Conservation (phyloP, 2,888 invertebrate genomes). For the Heliconius ismenius region DNA sequence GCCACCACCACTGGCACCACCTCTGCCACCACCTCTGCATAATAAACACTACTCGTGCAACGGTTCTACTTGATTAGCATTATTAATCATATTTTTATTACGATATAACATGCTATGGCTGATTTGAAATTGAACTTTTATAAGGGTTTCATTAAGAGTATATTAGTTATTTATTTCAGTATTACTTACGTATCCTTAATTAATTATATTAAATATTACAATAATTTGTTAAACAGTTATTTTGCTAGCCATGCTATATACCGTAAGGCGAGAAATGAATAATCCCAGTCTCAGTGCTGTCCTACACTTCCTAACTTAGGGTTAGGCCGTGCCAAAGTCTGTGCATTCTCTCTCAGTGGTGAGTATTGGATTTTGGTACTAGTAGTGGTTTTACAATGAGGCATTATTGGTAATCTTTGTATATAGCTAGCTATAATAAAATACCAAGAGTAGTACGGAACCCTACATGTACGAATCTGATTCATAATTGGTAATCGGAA, state of each 20-base stretch:
- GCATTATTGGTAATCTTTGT: not conserved
- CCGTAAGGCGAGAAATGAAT: too few species aligned
- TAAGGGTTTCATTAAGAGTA: not conserved
- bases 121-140: slow-evolving; percentile 7
- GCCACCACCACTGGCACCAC: slow-evolving; percentile 12
- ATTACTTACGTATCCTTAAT: too few species aligned
- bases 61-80: slow-evolving; percentile 28
- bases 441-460: not conserved
- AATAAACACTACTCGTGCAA: slow-evolving; percentile 20
- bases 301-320: too few species aligned
- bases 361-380: too few species aligned
- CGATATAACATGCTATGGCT: slow-evolving; percentile 4
- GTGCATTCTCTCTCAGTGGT: too few species aligned
- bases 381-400: too few species aligned
- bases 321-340: too few species aligned
- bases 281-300: too few species aligned
- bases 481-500: slow-evolving; percentile 1
- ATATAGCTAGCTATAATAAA: not conserved
- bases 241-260: too few species aligned
- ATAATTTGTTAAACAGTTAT: too few species aligned
- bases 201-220: too few species aligned
- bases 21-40: slow-evolving; percentile 22
- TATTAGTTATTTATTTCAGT: too few species aligned
- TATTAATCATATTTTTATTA: slow-evolving; percentile 22
- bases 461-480: not conserved